These are phyloP conservation scores for Rhimphoctona megacephalus DNA, from an alignment of 2,888 invertebrate genomes.

Conservation along the genomic window DNA sequence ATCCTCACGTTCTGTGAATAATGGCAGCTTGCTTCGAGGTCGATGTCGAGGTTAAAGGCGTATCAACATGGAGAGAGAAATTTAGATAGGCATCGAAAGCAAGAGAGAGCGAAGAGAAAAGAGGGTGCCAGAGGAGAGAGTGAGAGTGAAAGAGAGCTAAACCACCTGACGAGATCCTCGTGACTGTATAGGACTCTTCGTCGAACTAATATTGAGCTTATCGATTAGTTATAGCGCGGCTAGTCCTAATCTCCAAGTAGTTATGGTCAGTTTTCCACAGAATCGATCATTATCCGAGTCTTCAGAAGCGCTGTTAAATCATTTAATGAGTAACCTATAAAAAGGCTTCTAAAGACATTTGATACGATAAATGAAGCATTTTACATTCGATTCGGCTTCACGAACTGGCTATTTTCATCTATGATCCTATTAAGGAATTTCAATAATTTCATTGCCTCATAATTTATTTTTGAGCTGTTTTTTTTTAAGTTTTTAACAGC, in stretches of 20 bases:
- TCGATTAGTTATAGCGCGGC: neutral
- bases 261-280: neutral
- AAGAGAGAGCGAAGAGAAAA: constrained; percentile 2
- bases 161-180: constrained; percentile 6
- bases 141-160: neutral
- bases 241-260: neutral
- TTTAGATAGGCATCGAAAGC: neutral
- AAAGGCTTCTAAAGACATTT: neutral
- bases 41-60: constrained; percentile 23
- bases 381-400: neutral
- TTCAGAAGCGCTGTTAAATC: neutral
- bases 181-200: neutral
- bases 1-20: constrained; percentile 48
- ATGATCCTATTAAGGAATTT: neutral
- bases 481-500: too few relatives aligned
- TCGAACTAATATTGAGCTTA: neutral
- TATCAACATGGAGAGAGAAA: neutral
- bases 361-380: neutral
- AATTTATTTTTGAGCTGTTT: neutral
- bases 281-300: neutral
- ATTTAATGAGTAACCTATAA: neutral
- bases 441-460: neutral
- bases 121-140: neutral
- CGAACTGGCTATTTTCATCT: neutral
- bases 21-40: constrained; percentile 30